A percentile compares a stretch with the other conserved stretches of the same genome.
Conservation (phyloP, 2,113 vertebrate species). For the Hippopotamus amphibius region DNA sequence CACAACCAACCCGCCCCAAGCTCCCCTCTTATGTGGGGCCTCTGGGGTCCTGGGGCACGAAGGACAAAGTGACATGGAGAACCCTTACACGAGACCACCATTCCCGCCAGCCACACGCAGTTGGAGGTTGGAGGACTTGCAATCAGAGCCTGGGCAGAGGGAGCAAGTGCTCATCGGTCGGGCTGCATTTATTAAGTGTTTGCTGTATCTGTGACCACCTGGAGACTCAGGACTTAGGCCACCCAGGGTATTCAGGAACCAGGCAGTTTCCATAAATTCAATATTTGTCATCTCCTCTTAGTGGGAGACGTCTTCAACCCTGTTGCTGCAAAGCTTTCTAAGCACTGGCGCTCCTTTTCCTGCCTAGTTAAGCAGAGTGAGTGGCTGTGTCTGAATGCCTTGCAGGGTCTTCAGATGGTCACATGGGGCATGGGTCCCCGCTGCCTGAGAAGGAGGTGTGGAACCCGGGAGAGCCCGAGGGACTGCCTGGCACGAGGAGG, state of each 20-base stretch:
- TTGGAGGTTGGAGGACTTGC: neutral
- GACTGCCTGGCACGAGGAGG: fast-evolving
- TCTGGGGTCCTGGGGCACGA: neutral
- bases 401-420: fast-evolving
- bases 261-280: neutral
- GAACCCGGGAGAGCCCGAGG: neutral
- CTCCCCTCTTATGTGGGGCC: neutral
- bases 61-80: neutral
- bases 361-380: fast-evolving
- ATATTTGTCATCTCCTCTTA: too few relatives aligned
- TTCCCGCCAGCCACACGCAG: fast-evolving
- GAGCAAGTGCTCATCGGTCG: neutral
- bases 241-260: neutral
- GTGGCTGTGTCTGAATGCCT: neutral
- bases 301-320: neutral
- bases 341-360: neutral
- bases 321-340: neutral
- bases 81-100: fast-evolving
- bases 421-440: fast-evolving
- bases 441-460: neutral
- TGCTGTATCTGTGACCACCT: neutral
- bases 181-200: neutral
- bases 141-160: neutral
- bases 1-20: fast-evolving
- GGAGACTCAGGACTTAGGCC: neutral